Evolutionary conservation across 2,888 invertebrate species (phyloP), one percentile per base, ranked within the genome.

Genomic region (Candidula unifasciata): DNA sequence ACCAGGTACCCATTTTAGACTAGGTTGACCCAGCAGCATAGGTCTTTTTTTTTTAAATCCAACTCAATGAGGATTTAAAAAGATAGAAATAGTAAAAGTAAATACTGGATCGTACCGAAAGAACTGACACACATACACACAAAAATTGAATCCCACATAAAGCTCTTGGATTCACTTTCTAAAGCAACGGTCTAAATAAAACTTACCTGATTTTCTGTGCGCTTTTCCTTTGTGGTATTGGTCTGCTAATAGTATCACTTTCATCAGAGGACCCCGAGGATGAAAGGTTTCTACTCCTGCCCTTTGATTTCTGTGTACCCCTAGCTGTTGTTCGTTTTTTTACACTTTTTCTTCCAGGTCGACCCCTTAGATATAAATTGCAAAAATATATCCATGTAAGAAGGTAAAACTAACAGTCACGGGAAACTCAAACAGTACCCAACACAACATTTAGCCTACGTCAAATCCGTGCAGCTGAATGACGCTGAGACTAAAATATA

Each of bases 211-310:
- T 89, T 89, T 89, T 90, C 86, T 90, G 89, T 21, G 90, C 83
- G 3, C 88, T 84, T 52, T 85, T 84, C 54, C 87, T 83, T 85
- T 27, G 87, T 85, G 88, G 87, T 35, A 88, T 85, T 57, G 88
- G 87, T n/a, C 88, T 85, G 60, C 86, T 87, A n/a, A 87, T 87
- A 33, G 89, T 90, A 79, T 91, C 91, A 83, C 89, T 91, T 84
- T 91, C 91, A 77, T 93, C 92, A 16, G 92, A 92, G 54, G 90
- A 90, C 73, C 89, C 89, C 37, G 90, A 89, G 13, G 89, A 89
- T 18, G 90, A 89, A 21, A 88, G 85, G 76, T 86, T 87, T 33
- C 83, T 73, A 52, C 87, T 87, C 30, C 78, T 73, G 5, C 73
- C 68, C 52, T 80, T 83, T 52, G 84, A 54, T 69, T 78, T 85